These are phyloP conservation scores for Chromis chromis DNA, from an alignment of 2,797 vertebrate genomes.

Conservation along the genomic window DNA sequence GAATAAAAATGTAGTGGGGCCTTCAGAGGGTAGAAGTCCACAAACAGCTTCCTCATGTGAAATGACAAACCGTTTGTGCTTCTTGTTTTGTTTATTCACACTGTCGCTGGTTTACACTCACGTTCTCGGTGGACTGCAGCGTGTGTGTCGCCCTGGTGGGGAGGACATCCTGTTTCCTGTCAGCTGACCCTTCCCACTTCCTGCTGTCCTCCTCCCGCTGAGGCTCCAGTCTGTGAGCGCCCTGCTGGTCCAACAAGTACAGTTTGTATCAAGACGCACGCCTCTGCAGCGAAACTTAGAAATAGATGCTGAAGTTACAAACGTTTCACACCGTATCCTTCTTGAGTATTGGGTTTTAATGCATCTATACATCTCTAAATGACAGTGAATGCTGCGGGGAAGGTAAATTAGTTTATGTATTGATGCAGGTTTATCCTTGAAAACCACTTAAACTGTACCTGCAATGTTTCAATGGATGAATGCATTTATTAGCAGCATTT, in stretches of 20 bases:
- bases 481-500: no score
- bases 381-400: no score
- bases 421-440: no score
- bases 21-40: no score
- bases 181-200: slow-evolving; percentile 88
- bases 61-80: no score
- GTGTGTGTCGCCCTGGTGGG: slow-evolving; percentile 83
- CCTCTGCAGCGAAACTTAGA: background rate
- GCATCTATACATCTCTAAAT: background rate
- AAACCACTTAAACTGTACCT: background rate
- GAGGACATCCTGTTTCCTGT: slow-evolving; percentile 84
- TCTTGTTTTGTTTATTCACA: background rate
- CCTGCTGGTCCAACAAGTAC: slow-evolving; percentile 78
- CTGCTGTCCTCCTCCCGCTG: slow-evolving; percentile 88
- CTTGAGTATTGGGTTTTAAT: background rate
- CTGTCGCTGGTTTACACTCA: slow-evolving; percentile 76
- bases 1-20: no score
- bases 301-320: background rate
- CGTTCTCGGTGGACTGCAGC: slow-evolving; percentile 85
- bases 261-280: background rate
- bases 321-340: background rate
- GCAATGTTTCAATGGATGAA: no score
- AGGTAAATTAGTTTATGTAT: no score
- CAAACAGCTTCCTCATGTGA: no score
- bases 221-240: slow-evolving; percentile 88